Conservation (phyloP, 2,888 invertebrate genomes). For the Calliphora vomitoria region DNA sequence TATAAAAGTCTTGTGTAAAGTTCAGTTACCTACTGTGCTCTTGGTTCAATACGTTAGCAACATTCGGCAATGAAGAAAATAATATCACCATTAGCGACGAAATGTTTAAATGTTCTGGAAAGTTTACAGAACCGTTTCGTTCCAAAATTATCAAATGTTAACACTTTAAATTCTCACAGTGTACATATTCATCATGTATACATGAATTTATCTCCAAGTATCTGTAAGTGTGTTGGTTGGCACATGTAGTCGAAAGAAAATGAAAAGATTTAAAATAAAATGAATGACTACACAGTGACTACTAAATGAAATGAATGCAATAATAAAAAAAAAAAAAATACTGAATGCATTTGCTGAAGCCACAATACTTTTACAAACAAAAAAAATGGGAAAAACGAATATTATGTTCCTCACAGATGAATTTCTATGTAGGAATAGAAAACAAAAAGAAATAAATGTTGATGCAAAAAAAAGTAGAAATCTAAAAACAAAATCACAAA, state of each 20-base stretch:
- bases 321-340: constrained; percentile 11
- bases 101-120: too few relatives aligned
- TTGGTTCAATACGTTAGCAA: too few relatives aligned
- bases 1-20: too few relatives aligned
- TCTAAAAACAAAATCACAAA: constrained; percentile 36
- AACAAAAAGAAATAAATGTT: constrained; percentile 45
- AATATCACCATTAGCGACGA: too few relatives aligned
- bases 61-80: too few relatives aligned
- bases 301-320: constrained; percentile 59
- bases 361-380: constrained; percentile 42
- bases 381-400: not conserved
- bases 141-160: too few relatives aligned
- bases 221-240: constrained; percentile 52
- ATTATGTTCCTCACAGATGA: constrained; percentile 45
- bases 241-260: constrained; percentile 5
- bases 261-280: constrained; percentile 50
- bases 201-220: constrained; percentile 41
- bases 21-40: too few relatives aligned
- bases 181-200: constrained; percentile 13
- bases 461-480: not conserved
- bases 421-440: constrained; percentile 33
- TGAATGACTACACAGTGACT: constrained; percentile 67
- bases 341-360: constrained; percentile 52
- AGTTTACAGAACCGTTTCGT: too few relatives aligned
- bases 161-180: constrained; percentile 15